Evolutionary conservation across 2,113 vertebrate species (phyloP), one percentile per base, ranked within the genome.

Genomic region (Antechinus stuartii): DNA sequence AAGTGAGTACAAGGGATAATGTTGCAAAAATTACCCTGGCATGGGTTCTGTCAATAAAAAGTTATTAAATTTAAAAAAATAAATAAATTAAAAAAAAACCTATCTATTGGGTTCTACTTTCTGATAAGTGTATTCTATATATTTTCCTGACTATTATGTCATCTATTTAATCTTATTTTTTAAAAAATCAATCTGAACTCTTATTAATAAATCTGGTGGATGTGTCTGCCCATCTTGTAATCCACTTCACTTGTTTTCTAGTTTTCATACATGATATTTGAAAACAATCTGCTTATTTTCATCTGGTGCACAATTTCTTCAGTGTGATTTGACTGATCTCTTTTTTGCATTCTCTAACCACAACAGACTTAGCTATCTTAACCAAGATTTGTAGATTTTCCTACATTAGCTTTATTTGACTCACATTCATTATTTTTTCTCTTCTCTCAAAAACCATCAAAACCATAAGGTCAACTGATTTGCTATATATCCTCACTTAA

Each of bases 181-280:
- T 24, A 96, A 92, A 92, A 97, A 56, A 14, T 68, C 19, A 96
- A 96, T 10, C 30, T 23, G n/a, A 25, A 23, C 14, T 94, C 68
- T 55, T 30, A 53, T 0, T 3, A 91, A 0, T 91, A 89, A 50
- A 47, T 90, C 46, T 89, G 89, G 1, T 53, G 52, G 11, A 50
- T n/a, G 25, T 52, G 92, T 14, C 35, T 56, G 3, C 91, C 91
- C 50, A 26, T 89, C 26, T 94, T 27, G 16, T 46, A 56, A 94
- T 56, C 54, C 42, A 49, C 10, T 91, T 35, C 84, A 50, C 91
- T 91, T 55, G 49, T 9, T 8, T 2, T 56, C 26, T 4, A 90
- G 10, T 0, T 0, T 49, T 55, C 90, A 3, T 0, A 1, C 4
- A 2, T 1, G 4, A 0, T 25, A 25, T 90, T 42, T 19, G 0